Percentiles rank a stretch among this genome's conserved stretches.
Evolutionary conservation across 2,888 invertebrate species (phyloP).

Genomic region (Acanthococcus lagerstroemiae): DNA sequence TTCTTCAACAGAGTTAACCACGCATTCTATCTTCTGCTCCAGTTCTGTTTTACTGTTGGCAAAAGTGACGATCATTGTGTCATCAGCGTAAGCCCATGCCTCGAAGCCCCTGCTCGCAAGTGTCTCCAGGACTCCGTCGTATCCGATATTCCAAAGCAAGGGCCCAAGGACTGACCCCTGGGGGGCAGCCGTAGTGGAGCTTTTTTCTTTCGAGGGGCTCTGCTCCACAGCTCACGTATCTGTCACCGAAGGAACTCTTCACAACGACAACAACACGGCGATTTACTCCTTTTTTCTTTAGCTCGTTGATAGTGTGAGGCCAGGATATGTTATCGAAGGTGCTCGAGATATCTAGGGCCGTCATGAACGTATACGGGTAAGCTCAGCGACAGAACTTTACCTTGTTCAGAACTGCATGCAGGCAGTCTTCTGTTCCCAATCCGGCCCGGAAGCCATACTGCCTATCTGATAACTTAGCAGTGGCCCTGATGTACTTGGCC

Average conservation of each 20-base stretch:
- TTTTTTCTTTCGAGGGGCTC: background rate
- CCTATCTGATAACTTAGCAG: background rate
- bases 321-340: background rate
- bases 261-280: background rate
- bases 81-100: background rate
- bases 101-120: background rate
- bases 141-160: background rate
- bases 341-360: background rate
- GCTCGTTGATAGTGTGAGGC: background rate
- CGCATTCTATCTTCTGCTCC: background rate
- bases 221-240: background rate
- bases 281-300: background rate
- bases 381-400: background rate
- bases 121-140: background rate
- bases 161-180: background rate
- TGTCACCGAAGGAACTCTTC: background rate
- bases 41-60: background rate
- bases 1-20: background rate
- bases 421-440: background rate
- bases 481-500: background rate
- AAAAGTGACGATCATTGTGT: background rate
- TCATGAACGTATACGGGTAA: background rate
- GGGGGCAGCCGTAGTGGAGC: background rate
- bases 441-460: background rate
- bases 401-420: background rate